Conservation (phyloP, 2,888 invertebrate genomes). For the Ceriagrion tenellum region DNA sequence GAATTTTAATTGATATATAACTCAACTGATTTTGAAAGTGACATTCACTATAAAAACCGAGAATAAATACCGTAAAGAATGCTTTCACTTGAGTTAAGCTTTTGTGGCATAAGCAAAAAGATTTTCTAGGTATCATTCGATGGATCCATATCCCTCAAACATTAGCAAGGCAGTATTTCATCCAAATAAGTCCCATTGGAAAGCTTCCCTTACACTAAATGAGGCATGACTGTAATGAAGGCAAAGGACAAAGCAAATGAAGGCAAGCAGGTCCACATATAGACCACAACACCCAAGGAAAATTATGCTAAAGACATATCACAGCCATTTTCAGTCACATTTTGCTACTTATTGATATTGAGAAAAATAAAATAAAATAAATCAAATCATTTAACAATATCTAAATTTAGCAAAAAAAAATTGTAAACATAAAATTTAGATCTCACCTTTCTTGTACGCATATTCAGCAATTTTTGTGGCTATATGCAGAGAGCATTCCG, state of each 20-base stretch:
- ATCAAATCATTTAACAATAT: neutral
- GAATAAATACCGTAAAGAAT: too few relatives aligned
- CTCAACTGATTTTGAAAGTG: too few relatives aligned
- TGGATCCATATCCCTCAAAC: too few relatives aligned
- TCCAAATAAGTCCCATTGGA: too few relatives aligned
- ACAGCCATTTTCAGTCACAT: neutral
- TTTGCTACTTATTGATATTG: neutral
- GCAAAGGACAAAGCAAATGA: neutral
- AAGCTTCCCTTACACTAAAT: neutral
- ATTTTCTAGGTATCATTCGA: too few relatives aligned
- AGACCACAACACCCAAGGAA: neutral
- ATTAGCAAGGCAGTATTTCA: too few relatives aligned
- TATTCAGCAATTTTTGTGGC: constrained; percentile 92
- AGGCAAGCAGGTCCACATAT: neutral
- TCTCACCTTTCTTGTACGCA: constrained; percentile 91
- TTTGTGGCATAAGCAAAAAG: too few relatives aligned
- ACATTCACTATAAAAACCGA: too few relatives aligned
- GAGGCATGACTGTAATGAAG: neutral
- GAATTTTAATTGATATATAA: too few relatives aligned
- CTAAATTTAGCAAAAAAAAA: neutral
- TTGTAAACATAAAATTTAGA: neutral
- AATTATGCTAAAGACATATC: neutral
- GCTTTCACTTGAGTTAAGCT: too few relatives aligned
- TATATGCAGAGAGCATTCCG: constrained; percentile 93
- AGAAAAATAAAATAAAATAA: neutral